Evolutionary conservation across 1,140 invertebrate species (phyloP).

Genomic region (Papilio polytes): DNA sequence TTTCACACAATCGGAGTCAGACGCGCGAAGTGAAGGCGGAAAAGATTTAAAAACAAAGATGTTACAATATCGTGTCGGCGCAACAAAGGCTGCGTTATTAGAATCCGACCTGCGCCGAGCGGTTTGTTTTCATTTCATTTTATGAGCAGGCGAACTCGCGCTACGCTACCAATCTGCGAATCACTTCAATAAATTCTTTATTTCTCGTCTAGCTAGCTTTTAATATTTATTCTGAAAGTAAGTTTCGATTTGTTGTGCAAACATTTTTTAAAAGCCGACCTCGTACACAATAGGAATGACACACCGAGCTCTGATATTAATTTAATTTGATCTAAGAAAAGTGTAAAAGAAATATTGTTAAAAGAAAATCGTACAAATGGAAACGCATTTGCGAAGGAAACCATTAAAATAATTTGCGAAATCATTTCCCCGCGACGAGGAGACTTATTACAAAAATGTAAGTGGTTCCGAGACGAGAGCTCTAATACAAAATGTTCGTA

Average conservation of each 20-base stretch:
- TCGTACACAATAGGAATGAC: not conserved
- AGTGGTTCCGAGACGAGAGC: not conserved
- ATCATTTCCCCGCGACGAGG: not conserved
- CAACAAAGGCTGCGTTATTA: not conserved
- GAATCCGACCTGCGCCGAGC: not conserved
- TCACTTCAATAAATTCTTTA: not conserved
- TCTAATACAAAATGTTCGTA: not conserved
- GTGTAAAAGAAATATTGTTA: not conserved
- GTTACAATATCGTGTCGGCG: not conserved
- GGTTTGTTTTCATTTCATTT: not conserved
- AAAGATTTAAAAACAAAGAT: too few species aligned
- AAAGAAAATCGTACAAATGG: constrained; percentile 16
- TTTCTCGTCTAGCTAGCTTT: not conserved
- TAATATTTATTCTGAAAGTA: not conserved
- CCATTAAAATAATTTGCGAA: constrained; percentile 24
- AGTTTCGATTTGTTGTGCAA: not conserved
- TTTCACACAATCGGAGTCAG: too few species aligned
- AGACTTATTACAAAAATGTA: constrained; percentile 8
- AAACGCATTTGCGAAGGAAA: constrained; percentile 16
- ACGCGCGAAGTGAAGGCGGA: too few species aligned
- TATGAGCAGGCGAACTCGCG: not conserved
- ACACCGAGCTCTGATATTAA: not conserved
- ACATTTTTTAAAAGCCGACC: not conserved
- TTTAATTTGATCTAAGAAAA: not conserved
- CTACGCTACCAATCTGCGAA: not conserved